Conservation (phyloP, 2,113 vertebrate species). For the Sylvietta virens region DNA sequence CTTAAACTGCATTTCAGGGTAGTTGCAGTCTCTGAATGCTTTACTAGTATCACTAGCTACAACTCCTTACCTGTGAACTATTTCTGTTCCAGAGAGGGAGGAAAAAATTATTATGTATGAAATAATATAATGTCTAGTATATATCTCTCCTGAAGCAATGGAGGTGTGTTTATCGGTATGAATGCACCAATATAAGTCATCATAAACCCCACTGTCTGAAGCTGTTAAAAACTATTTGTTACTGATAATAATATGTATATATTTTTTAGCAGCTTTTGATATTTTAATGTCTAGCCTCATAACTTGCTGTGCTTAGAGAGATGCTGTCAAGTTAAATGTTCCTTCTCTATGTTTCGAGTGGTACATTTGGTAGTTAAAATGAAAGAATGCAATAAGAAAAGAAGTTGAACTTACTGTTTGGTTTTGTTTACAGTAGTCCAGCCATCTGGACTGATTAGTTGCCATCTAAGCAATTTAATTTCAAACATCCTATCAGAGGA, state of each 20-base stretch:
- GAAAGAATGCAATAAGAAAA: not conserved
- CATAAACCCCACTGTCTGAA: not conserved
- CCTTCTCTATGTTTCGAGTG: not conserved
- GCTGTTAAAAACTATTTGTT: not conserved
- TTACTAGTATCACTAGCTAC: not conserved
- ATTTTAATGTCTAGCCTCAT: not conserved
- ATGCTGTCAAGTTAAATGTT: not conserved
- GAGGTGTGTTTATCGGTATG: not conserved
- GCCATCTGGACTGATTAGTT: not conserved
- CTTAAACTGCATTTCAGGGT: not conserved
- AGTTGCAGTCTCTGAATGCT: not conserved
- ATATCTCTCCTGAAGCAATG: not conserved
- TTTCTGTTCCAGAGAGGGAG: not conserved
- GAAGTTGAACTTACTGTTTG: not conserved
- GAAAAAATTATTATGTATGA: not conserved
- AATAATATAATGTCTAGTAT: not conserved
- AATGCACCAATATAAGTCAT: not conserved
- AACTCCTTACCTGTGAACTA: not conserved
- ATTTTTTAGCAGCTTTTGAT: not conserved
- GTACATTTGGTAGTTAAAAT: not conserved
- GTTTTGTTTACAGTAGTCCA: not conserved
- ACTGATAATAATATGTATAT: not conserved
- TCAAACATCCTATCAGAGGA: not conserved
- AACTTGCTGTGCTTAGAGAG: not conserved
- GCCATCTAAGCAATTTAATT: not conserved